Conservation (phyloP, 2,113 vertebrate genomes). For the Macrotus californicus region DNA sequence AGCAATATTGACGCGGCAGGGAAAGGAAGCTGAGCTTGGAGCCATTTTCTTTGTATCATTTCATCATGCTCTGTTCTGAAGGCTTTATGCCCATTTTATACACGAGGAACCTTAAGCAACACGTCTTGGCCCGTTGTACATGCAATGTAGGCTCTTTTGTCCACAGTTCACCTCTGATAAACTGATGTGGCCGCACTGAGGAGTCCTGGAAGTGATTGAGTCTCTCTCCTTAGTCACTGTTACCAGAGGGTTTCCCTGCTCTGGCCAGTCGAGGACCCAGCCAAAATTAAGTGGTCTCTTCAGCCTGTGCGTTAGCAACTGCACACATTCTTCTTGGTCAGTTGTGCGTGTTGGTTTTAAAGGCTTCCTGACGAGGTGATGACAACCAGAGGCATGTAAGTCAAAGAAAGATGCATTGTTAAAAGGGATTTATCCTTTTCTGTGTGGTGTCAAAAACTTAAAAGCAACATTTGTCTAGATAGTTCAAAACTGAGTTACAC, state of each 20-base stretch:
- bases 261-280: background rate
- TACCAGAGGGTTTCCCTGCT: background rate
- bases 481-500: background rate
- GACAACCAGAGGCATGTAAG: background rate
- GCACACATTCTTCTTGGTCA: background rate
- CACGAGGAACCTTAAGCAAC: background rate
- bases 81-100: background rate
- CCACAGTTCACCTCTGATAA: background rate
- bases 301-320: background rate
- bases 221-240: background rate
- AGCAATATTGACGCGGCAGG: background rate
- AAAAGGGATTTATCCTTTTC: background rate
- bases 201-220: background rate
- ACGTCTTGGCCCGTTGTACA: background rate
- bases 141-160: background rate
- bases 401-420: background rate
- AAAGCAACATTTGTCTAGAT: background rate
- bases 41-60: background rate
- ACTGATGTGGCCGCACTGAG: background rate
- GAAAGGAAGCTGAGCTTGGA: background rate
- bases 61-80: background rate
- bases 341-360: constrained; percentile 18
- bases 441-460: background rate
- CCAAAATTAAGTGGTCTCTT: background rate
- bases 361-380: background rate